These are phyloP conservation scores for Chromis chromis DNA, from an alignment of 2,797 vertebrate species.

Conservation along the genomic window DNA sequence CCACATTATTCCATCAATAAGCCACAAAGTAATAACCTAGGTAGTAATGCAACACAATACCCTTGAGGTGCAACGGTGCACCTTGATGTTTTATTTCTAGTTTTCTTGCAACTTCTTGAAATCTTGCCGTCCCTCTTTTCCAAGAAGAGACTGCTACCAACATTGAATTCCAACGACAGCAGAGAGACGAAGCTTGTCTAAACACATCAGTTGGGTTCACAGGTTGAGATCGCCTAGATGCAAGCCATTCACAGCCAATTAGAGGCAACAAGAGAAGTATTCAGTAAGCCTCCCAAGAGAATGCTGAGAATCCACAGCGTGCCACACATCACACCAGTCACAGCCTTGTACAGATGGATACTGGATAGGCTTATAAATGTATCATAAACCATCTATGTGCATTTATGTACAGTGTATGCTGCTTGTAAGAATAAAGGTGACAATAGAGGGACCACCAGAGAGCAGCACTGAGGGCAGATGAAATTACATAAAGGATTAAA, in stretches of 20 bases:
- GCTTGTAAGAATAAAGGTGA: neutral
- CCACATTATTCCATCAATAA: conserved; percentile 28
- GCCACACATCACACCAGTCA: conserved; percentile 44
- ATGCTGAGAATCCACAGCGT: conserved; percentile 62
- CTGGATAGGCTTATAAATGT: conserved; percentile 12
- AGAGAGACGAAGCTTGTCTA: conserved; percentile 25
- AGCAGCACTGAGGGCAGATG: conserved; percentile 40
- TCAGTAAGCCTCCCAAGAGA: conserved; percentile 58
- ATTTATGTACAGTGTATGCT: neutral
- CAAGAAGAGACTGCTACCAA: conserved; percentile 24
- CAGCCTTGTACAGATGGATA: conserved; percentile 24
- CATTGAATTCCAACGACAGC: conserved; percentile 29
- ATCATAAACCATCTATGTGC: conserved; percentile 11
- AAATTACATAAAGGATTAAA: conserved; percentile 16
- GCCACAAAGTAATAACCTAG: conserved; percentile 9
- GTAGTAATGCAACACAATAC: conserved; percentile 5
- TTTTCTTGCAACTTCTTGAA: conserved; percentile 29
- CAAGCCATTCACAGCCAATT: conserved; percentile 67
- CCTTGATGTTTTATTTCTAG: conserved; percentile 47
- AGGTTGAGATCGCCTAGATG: conserved; percentile 48
- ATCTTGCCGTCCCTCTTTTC: conserved; percentile 16
- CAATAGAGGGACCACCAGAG: conserved; percentile 31
- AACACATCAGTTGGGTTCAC: conserved; percentile 55
- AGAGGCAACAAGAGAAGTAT: conserved; percentile 66
- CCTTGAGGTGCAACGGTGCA: neutral